phyloP scores from a whole-genome alignment of 64 coral and sea anemone species.

The Porites australiensis region DNA sequence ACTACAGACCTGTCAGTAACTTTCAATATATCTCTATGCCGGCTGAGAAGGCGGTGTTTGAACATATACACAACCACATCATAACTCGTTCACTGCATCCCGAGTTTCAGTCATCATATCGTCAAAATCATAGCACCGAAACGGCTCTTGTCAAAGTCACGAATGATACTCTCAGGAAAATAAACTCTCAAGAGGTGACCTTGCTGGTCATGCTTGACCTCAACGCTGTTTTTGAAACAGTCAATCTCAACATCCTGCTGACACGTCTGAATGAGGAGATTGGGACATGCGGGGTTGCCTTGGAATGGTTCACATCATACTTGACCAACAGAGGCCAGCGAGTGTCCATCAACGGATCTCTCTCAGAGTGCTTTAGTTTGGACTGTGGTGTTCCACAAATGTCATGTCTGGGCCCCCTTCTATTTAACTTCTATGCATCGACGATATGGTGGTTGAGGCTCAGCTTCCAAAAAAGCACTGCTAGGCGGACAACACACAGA shows the following conservation, averaged over 20 bases:
- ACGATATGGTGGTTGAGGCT: background rate
- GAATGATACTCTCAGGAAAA: conserved; percentile 26
- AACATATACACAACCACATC: conserved; percentile 41
- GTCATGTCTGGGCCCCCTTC: no score
- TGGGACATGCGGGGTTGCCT: background rate
- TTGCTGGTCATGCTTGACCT: no score
- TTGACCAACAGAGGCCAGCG: background rate
- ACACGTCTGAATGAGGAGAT: background rate
- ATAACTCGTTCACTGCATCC: conserved; percentile 23
- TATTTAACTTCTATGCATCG: background rate
- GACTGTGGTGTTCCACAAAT: background rate
- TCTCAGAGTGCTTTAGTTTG: background rate
- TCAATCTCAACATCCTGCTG: background rate
- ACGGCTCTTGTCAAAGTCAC: no score
- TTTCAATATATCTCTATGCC: conserved; percentile 28
- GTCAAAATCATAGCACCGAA: no score
- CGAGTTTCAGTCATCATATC: no score
- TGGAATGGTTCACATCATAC: background rate
- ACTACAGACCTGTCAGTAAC: conserved; percentile 44
- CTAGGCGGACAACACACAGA: background rate
- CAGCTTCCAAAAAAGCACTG: background rate
- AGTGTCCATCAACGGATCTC: background rate
- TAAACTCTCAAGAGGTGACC: conserved; percentile 38
- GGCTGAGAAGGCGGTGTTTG: conserved; percentile 37
- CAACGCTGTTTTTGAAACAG: no score